Evolutionary conservation across 2,888 invertebrate genomes (phyloP).

Genomic region (Napeogenes sylphis): DNA sequence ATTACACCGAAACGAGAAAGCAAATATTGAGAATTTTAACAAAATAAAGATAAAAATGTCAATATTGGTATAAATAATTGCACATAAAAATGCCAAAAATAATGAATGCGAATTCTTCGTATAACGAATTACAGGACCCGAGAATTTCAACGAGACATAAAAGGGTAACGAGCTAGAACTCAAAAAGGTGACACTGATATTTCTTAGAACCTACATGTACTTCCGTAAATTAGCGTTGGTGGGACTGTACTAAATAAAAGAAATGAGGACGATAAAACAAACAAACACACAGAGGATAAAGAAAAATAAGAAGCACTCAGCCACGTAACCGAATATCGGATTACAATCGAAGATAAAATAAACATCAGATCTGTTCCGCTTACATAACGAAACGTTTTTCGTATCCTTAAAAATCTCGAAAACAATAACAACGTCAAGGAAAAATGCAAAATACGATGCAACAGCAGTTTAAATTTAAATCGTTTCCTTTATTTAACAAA

Average conservation of each 20-base stretch:
- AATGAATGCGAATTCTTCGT: constrained; percentile 21
- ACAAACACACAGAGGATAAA: constrained; percentile 20
- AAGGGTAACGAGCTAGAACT: background rate
- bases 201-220: constrained; percentile 11
- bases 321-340: constrained; percentile 28
- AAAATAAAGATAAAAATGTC: constrained; percentile 35
- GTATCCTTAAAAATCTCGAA: constrained; percentile 15
- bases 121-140: constrained; percentile 23
- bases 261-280: constrained; percentile 24
- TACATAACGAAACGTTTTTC: constrained; percentile 22
- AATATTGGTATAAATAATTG: constrained; percentile 29
- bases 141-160: constrained; percentile 6
- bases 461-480: background rate
- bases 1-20: constrained; percentile 21
- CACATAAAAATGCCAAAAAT: constrained; percentile 32
- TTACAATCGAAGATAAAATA: constrained; percentile 28
- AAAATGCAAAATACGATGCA: constrained; percentile 4
- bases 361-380: constrained; percentile 23
- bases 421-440: background rate
- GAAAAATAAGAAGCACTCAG: constrained; percentile 35
- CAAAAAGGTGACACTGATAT: background rate
- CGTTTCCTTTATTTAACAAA: background rate
- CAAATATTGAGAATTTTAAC: constrained; percentile 17
- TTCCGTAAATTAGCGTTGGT: constrained; percentile 12
- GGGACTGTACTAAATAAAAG: constrained; percentile 11